A percentile compares a stretch with the other conserved stretches of the same genome.
These are phyloP conservation scores for Seira ritae DNA, from an alignment of 2,888 invertebrate genomes.

Conservation along the genomic window DNA sequence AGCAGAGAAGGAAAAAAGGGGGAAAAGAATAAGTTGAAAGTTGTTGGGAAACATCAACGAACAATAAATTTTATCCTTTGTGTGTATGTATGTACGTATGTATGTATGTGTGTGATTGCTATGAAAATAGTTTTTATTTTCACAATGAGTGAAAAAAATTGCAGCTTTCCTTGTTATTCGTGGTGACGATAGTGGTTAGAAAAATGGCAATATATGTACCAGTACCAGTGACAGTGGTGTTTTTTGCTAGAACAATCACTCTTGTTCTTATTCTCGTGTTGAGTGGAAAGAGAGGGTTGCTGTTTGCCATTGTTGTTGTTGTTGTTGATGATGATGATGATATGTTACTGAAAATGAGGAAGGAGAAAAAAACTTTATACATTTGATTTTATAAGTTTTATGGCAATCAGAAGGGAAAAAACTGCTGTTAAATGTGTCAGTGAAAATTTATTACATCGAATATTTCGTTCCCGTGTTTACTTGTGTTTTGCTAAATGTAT, in stretches of 20 bases:
- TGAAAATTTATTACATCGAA: conserved; percentile 17
- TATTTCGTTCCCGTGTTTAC: not conserved
- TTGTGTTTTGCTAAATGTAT: not conserved
- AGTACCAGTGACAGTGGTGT: not conserved
- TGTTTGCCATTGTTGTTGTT: not conserved
- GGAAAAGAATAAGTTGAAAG: conserved; percentile 45
- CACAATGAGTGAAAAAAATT: not conserved
- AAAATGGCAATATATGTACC: not conserved
- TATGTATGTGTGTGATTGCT: conserved; percentile 1
- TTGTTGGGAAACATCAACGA: conserved; percentile 55
- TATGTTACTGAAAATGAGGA: not conserved
- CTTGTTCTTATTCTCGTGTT: too few species aligned
- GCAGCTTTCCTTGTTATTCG: not conserved
- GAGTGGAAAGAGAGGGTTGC: too few species aligned
- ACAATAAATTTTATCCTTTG: conserved; percentile 50
- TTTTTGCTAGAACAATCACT: conserved; percentile 1
- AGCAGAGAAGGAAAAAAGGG: conserved; percentile 26
- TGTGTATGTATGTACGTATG: not conserved
- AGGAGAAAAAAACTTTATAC: conserved; percentile 5
- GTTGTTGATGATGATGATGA: not conserved
- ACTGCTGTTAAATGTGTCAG: not conserved
- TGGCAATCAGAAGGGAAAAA: not conserved
- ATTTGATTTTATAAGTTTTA: conserved; percentile 18
- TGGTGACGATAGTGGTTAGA: not conserved
- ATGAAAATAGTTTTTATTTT: conserved; percentile 5